These are phyloP conservation scores for Apostichopus leukothele DNA, from an alignment of 53 echinoderm and acorn worm genomes.

Conservation along the genomic window DNA sequence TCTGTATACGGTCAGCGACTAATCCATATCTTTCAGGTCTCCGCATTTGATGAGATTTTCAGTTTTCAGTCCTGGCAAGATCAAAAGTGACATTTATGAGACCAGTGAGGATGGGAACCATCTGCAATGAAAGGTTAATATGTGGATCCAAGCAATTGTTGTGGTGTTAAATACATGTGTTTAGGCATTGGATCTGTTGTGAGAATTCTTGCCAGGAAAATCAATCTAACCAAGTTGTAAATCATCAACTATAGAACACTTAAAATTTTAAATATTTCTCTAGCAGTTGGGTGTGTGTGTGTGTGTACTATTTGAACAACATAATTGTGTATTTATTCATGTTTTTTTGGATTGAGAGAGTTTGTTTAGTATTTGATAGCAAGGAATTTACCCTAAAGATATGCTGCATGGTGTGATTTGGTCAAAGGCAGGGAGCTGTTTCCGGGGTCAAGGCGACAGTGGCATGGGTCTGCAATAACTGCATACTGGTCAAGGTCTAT, in stretches of 20 bases:
- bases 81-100: conserved; percentile 10
- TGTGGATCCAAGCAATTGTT: no score
- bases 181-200: no score
- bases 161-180: no score
- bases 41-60: background rate
- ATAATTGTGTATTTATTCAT: background rate
- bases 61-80: conserved; percentile 12
- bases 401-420: background rate
- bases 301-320: no score
- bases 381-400: background rate
- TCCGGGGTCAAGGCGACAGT: no score
- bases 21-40: background rate
- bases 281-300: background rate
- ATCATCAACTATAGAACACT: background rate
- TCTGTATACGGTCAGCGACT: background rate
- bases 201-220: no score
- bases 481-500: no score
- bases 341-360: no score
- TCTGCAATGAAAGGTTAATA: background rate
- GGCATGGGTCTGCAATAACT: no score
- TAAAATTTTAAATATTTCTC: background rate
- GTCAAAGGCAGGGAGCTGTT: background rate
- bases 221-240: background rate
- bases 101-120: background rate
- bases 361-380: background rate